A percentile compares a stretch with the other conserved stretches of the same genome.
phyloP scores from a whole-genome alignment of 2,797 vertebrate genomes.

The Acanthis flammea region DNA sequence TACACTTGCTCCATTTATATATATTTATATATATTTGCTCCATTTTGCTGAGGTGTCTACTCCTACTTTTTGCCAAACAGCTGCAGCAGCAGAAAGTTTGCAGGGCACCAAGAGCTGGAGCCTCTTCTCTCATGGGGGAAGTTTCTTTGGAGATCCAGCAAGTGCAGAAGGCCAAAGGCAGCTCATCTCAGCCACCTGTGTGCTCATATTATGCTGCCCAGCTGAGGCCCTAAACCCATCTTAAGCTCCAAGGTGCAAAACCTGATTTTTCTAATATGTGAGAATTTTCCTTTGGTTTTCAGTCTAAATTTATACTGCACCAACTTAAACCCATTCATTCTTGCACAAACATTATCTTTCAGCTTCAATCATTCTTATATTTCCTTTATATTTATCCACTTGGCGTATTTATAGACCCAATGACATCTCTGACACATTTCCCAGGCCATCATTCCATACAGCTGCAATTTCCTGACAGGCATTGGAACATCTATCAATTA shows the following conservation, averaged over 20 bases:
- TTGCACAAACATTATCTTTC: not conserved
- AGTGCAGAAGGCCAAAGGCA: not conserved
- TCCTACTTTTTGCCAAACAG: not conserved
- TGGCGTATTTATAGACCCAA: not conserved
- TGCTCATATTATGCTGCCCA: not conserved
- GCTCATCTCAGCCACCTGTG: not conserved
- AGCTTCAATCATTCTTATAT: not conserved
- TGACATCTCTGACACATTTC: not conserved
- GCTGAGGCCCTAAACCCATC: not conserved
- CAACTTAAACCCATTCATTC: not conserved
- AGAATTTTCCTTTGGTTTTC: not conserved
- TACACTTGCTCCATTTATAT: not conserved
- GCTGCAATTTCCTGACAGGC: slow-evolving; percentile 5
- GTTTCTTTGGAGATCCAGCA: not conserved
- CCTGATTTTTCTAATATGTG: not conserved
- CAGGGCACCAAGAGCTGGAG: not conserved
- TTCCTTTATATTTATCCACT: slow-evolving; percentile 17
- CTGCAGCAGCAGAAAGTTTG: not conserved
- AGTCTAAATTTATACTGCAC: not conserved
- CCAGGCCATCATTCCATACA: not conserved
- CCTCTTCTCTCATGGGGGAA: fast-evolving
- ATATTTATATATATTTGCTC: not conserved
- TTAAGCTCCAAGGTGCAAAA: not conserved
- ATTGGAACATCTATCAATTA: slow-evolving; percentile 10
- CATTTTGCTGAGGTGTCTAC: not conserved